Conservation (phyloP, 1,140 invertebrate genomes). For the Eumeta japonica region DNA sequence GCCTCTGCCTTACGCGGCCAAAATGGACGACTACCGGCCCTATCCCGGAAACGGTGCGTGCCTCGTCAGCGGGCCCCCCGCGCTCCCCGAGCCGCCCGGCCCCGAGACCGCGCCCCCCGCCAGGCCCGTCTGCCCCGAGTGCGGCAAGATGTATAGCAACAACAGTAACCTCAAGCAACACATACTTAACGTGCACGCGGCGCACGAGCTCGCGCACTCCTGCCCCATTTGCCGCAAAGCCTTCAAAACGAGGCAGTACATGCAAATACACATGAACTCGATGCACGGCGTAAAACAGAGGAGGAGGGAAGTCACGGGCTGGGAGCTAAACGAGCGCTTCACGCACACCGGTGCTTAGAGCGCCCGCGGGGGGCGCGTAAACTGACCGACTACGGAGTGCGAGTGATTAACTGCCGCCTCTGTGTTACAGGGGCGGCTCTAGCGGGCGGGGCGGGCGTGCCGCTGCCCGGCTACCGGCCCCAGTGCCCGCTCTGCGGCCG, state of each 20-base stretch:
- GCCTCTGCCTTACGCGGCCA: constrained; percentile 15
- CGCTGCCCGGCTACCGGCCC: constrained; percentile 58
- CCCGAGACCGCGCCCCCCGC: constrained; percentile 12
- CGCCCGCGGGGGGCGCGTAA: no score
- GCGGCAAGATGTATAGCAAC: constrained; percentile 67
- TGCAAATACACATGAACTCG: constrained; percentile 69
- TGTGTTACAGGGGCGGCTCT: constrained; percentile 59
- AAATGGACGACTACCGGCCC: not conserved
- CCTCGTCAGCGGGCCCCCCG: not conserved
- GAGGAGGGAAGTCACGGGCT: constrained; percentile 31
- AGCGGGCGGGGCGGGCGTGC: constrained; percentile 32
- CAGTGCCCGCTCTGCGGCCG: constrained; percentile 68
- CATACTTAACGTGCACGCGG: constrained; percentile 71
- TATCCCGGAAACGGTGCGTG: constrained; percentile 9
- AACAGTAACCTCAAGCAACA: constrained; percentile 72
- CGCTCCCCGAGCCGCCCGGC: constrained; percentile 8
- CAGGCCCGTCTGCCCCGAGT: constrained; percentile 67
- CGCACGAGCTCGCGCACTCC: constrained; percentile 63
- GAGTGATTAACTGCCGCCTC: constrained; percentile 45
- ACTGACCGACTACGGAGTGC: not conserved
- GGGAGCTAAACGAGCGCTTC: constrained; percentile 26
- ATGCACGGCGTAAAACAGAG: constrained; percentile 68
- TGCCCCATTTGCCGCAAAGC: constrained; percentile 66
- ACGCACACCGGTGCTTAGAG: constrained; percentile 40
- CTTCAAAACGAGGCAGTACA: constrained; percentile 71